These are phyloP conservation scores for Macropodus opercularis DNA, from an alignment of 2,797 vertebrate genomes.

Conservation along the genomic window DNA sequence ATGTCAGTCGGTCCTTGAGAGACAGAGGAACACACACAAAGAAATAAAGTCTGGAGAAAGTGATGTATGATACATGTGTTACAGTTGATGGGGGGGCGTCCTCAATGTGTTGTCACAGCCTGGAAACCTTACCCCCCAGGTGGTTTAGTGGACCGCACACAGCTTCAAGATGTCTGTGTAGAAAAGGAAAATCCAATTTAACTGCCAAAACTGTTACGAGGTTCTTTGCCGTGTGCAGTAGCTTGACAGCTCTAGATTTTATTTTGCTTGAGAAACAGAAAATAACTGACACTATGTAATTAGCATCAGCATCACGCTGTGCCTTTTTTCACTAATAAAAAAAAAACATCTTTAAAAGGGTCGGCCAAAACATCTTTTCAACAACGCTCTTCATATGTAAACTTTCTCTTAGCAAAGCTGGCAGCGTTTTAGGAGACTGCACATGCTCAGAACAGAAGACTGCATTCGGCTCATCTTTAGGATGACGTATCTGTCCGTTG, in stretches of 20 bases:
- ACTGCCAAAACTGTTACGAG: constrained; percentile 30
- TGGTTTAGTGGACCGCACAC: constrained; percentile 71
- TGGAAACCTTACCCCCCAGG: constrained; percentile 21
- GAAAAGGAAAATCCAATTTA: constrained; percentile 50
- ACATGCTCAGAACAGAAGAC: constrained; percentile 15
- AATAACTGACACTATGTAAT: constrained; percentile 1
- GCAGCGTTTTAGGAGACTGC: background rate
- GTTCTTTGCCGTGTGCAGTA: constrained; percentile 26
- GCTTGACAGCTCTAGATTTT: constrained; percentile 16
- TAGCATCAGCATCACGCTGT: background rate
- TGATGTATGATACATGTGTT: constrained; percentile 52
- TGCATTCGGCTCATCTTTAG: constrained; percentile 48
- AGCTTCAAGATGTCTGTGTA: constrained; percentile 34
- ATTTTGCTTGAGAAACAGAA: constrained; percentile 17
- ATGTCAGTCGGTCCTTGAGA: constrained; percentile 20
- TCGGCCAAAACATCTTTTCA: background rate
- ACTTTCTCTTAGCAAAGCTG: background rate
- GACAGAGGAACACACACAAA: constrained; percentile 23
- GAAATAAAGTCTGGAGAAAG: constrained; percentile 46
- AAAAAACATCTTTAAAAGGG: background rate
- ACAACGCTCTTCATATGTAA: constrained; percentile 6
- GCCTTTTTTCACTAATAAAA: constrained; percentile 15
- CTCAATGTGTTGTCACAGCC: constrained; percentile 40
- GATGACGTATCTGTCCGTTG: constrained; percentile 42
- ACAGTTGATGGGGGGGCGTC: constrained; percentile 32